Conservation (phyloP, 2,888 invertebrate species). For the Oxycera nigricornis region DNA sequence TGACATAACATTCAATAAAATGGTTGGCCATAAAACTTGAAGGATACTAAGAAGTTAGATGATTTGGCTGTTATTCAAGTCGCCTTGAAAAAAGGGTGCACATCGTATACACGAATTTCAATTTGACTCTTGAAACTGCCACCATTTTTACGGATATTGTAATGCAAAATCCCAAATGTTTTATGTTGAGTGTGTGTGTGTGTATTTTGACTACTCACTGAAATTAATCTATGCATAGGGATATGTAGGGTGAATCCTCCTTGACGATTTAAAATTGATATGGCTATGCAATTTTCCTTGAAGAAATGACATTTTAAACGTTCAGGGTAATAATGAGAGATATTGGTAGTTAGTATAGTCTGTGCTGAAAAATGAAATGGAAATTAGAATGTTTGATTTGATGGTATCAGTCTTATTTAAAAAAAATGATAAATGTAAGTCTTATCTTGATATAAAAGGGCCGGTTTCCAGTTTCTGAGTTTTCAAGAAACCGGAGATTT, state of each 20-base stretch:
- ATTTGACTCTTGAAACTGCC: not conserved
- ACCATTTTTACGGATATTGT: not conserved
- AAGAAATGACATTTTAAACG: not conserved
- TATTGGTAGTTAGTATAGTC: not conserved
- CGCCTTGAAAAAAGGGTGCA: not conserved
- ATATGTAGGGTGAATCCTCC: not conserved
- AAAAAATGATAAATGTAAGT: no score
- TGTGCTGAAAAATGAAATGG: not conserved
- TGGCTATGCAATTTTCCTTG: not conserved
- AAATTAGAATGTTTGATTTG: no score
- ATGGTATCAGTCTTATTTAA: no score
- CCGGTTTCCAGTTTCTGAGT: no score
- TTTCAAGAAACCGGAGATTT: no score
- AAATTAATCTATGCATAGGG: not conserved
- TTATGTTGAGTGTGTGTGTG: not conserved
- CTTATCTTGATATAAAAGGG: no score
- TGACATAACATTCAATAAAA: no score
- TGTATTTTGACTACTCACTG: no score
- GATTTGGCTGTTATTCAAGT: no score
- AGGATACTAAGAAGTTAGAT: no score
- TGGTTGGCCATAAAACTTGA: no score
- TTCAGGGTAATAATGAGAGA: not conserved
- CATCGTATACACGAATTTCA: not conserved
- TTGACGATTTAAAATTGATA: not conserved
- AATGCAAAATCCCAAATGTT: not conserved